Evolutionary conservation across 2,888 invertebrate genomes (phyloP).

Genomic region (Apomyelois bistriatella): DNA sequence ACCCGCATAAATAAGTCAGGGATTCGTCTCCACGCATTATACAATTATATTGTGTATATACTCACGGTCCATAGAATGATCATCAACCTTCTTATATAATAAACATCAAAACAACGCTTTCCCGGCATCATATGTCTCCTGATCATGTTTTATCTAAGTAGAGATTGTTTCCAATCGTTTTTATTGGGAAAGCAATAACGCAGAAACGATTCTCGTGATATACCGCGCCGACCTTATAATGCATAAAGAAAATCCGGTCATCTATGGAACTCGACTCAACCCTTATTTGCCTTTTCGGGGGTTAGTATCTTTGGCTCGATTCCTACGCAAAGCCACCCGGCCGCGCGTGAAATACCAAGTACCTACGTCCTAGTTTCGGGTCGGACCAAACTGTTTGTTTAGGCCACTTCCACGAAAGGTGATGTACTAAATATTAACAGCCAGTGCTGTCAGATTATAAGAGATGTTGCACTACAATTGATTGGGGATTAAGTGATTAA

Average conservation of each 20-base stretch:
- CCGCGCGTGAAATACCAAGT: constrained; percentile 78
- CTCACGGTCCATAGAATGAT: constrained; percentile 30
- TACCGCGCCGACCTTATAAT: constrained; percentile 61
- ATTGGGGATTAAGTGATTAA: constrained; percentile 20
- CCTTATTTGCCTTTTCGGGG: constrained; percentile 73
- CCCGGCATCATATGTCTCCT: constrained; percentile 37
- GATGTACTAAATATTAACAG: constrained; percentile 67
- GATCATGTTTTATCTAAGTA: constrained; percentile 54
- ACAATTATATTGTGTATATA: constrained; percentile 39
- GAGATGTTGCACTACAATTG: constrained; percentile 40
- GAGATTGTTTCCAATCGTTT: constrained; percentile 59
- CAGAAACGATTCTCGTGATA: constrained; percentile 59
- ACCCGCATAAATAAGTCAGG: constrained; percentile 69
- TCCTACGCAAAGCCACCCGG: constrained; percentile 68
- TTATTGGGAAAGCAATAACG: constrained; percentile 58
- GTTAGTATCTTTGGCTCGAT: constrained; percentile 72
- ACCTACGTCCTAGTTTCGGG: constrained; percentile 75
- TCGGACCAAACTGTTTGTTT: constrained; percentile 74
- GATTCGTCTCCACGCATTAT: constrained; percentile 42
- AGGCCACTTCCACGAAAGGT: constrained; percentile 63
- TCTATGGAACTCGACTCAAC: constrained; percentile 65
- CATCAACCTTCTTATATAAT: constrained; percentile 38
- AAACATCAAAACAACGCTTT: constrained; percentile 47
- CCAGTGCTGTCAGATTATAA: no score
- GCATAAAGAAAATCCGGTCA: constrained; percentile 70